These are phyloP conservation scores for Drosophila incognita DNA, from an alignment of 2,888 invertebrate species.

Conservation along the genomic window DNA sequence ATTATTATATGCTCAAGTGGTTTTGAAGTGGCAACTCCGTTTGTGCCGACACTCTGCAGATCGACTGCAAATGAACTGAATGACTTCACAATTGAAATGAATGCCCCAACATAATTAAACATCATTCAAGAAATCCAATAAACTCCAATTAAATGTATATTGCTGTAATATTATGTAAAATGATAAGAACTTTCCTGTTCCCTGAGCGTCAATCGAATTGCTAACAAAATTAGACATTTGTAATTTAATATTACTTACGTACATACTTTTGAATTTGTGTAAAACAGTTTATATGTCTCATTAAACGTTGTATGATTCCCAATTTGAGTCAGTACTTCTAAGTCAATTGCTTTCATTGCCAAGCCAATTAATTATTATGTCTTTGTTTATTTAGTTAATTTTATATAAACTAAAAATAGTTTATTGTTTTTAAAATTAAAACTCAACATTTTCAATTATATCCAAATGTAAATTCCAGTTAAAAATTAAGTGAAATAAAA, in stretches of 20 bases:
- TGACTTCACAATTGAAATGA: slow-evolving; percentile 19
- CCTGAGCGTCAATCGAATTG: not conserved
- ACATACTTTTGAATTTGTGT: not conserved
- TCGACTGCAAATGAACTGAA: slow-evolving; percentile 47
- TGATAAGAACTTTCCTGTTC: not conserved
- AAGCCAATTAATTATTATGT: not conserved
- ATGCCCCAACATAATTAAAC: slow-evolving; percentile 25
- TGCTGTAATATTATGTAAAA: not conserved
- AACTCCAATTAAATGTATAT: slow-evolving; percentile 18
- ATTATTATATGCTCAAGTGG: slow-evolving; percentile 73
- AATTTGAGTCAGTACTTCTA: not conserved
- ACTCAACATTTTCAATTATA: too few species aligned
- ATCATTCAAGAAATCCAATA: slow-evolving; percentile 8
- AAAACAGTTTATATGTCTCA: not conserved
- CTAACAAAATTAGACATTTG: not conserved
- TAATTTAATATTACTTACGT: not conserved
- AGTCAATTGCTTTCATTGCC: not conserved
- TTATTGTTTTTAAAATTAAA: not conserved
- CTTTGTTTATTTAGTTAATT: not conserved
- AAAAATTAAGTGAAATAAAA: too few species aligned
- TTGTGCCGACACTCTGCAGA: slow-evolving; percentile 44
- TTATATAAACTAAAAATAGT: not conserved
- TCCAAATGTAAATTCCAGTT: too few species aligned
- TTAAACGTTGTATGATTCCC: not conserved
- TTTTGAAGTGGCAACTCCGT: slow-evolving; percentile 49